Conservation (phyloP, 2,113 vertebrate genomes). For the human region DNA sequence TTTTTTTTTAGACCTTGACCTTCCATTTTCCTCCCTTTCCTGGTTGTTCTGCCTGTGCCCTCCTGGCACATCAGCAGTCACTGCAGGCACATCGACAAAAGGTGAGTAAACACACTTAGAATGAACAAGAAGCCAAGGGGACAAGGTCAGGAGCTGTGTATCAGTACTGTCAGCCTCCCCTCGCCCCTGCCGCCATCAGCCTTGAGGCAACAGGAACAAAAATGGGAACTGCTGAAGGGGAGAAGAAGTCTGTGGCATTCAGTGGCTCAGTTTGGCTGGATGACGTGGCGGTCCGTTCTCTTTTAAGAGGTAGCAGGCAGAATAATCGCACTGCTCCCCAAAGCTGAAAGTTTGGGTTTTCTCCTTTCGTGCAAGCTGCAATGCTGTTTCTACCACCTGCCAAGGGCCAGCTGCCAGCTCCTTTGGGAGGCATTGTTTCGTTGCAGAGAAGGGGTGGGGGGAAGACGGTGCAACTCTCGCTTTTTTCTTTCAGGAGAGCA, state of each 20-base stretch:
- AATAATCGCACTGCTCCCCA: constrained; percentile 16
- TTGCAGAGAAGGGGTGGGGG: constrained; percentile 48
- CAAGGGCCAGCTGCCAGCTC: constrained; percentile 72
- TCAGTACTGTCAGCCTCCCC: neutral
- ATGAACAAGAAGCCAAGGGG: neutral
- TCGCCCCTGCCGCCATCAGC: neutral
- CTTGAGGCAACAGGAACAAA: neutral
- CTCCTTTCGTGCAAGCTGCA: constrained; percentile 54
- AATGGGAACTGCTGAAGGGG: neutral
- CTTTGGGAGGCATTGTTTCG: constrained; percentile 59
- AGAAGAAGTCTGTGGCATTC: neutral
- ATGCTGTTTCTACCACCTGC: constrained; percentile 62
- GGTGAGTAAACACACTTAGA: neutral
- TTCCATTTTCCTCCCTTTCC: neutral
- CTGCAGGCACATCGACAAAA: neutral
- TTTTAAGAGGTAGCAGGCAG: constrained; percentile 16
- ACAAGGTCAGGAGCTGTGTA: neutral
- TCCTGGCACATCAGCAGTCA: neutral
- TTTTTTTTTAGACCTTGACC: neutral
- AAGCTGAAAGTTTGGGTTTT: constrained; percentile 63
- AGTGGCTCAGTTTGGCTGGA: neutral
- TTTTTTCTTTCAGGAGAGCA: constrained; percentile 65
- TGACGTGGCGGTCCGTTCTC: neutral
- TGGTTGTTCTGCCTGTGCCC: neutral
- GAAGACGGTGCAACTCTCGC: constrained; percentile 26